Base-by-base conservation (phyloP, 1,140 invertebrate species). In the Drosophila hydei region DNA sequence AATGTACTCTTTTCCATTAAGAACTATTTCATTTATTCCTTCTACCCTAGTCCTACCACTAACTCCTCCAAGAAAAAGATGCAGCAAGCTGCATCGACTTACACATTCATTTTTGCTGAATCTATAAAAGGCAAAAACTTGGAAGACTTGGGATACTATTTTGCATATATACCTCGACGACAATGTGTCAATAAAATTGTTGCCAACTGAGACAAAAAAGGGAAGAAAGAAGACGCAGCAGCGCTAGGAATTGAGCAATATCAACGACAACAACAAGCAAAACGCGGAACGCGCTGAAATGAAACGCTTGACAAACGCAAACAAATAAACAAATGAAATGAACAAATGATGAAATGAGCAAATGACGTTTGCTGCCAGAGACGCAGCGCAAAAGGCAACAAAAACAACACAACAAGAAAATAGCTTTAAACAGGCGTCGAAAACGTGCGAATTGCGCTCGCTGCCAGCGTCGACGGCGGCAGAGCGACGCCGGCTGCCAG, bases 381-480 rank as follows among this genome's bases (percentile, higher is more conserved):
- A 21, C 30, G 40, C 45, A 50, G 40, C n/a, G 9, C 6, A 25
- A 21, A 14, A 59, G 25, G 19, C 45, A 33, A 33, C 30, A 11
- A 11, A 14, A 63, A 33, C 23, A 65, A 27, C 6, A 33, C 23
- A 65, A 27, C 6, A 7, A 36, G 42, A 59, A 59, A 67, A 40
- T 18, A 45, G 45, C 19, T 30, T 51, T 52, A 52, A 64, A 56
- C 62, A 50, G 71, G 69, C 61, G 61, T 65, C 56, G 56, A 74
- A 70, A 85, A 85, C 80, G 80, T 85, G 81, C 81, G 80, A 87
- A 85, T 85, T 81, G 80, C 83, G 79, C 80, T 75, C 67, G 40
- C 63, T 38, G 58, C 23, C 60, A 19, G 60, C 27, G 40, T 21
- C 58, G 55, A 68, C 19, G 60, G 14, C 65, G 12, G 18, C 52